These are phyloP conservation scores for Arge pagana DNA, from an alignment of 2,888 invertebrate species.

Conservation along the genomic window DNA sequence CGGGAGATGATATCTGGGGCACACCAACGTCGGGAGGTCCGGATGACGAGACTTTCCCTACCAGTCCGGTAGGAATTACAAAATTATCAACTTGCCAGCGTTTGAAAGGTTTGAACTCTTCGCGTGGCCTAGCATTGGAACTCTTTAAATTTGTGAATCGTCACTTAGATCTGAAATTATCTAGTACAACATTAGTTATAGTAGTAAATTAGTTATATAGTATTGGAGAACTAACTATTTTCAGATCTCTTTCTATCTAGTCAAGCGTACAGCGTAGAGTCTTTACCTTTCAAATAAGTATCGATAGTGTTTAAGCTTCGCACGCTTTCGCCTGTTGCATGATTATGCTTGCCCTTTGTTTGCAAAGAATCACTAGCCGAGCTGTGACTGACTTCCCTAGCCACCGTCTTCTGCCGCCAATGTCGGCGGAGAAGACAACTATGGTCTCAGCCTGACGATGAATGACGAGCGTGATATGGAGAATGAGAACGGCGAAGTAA, in stretches of 20 bases:
- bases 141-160: too few relatives aligned
- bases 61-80: constrained; percentile 49
- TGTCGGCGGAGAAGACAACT: constrained; percentile 47
- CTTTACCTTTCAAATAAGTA: constrained; percentile 2
- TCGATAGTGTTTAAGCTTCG: constrained; percentile 49
- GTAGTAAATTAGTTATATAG: too few relatives aligned
- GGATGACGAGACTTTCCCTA: constrained; percentile 68
- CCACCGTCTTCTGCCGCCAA: constrained; percentile 41
- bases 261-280: too few relatives aligned
- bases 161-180: too few relatives aligned
- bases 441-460: constrained; percentile 44
- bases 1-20: constrained; percentile 88
- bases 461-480: constrained; percentile 74
- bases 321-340: constrained; percentile 52
- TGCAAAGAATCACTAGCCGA: constrained; percentile 56
- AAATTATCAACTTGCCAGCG: too few relatives aligned
- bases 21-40: constrained; percentile 86
- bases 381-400: constrained; percentile 56
- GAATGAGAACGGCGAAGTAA: constrained; percentile 32
- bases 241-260: too few relatives aligned
- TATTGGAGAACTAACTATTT: too few relatives aligned
- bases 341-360: constrained; percentile 56
- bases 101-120: too few relatives aligned
- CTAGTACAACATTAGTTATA: too few relatives aligned
- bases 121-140: too few relatives aligned